phyloP scores from a whole-genome alignment of 2,797 vertebrate species.

The Notoglanidium macrostoma region DNA sequence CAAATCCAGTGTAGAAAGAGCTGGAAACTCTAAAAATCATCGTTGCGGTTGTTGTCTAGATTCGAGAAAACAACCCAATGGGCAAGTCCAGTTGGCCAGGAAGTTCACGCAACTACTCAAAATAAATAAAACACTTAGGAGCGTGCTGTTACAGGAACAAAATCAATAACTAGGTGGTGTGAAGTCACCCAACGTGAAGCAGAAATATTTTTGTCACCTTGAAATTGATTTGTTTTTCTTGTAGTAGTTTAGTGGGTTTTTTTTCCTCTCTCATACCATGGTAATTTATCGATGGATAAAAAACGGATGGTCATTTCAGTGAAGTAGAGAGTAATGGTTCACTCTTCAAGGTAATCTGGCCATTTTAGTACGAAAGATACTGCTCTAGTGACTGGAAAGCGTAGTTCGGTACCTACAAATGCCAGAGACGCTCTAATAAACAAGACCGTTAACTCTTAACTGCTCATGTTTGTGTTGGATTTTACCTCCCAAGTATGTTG shows the following conservation, averaged over 20 bases:
- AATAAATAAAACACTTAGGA: neutral
- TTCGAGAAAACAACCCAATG: neutral
- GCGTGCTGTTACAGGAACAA: neutral
- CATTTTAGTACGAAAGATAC: neutral
- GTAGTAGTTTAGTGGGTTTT: too few species aligned
- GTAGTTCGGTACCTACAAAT: neutral
- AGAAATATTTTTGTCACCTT: neutral
- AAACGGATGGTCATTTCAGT: too few species aligned
- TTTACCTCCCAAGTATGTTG: neutral
- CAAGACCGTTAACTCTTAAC: neutral
- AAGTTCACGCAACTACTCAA: neutral
- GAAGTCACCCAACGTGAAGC: neutral
- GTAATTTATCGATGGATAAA: too few species aligned
- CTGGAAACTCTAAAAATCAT: neutral
- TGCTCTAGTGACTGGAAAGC: neutral
- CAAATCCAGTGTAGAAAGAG: neutral
- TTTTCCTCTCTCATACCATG: neutral
- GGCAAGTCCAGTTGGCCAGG: neutral
- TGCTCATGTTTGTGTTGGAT: neutral
- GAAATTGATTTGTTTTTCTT: neutral
- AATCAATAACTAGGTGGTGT: neutral
- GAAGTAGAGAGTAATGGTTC: neutral
- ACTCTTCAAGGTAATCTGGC: neutral
- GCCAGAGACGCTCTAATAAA: neutral
- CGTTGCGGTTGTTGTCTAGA: neutral